Evolutionary conservation across 2,797 vertebrate species (phyloP).

Genomic region (Platyrinchus mystaceus): DNA sequence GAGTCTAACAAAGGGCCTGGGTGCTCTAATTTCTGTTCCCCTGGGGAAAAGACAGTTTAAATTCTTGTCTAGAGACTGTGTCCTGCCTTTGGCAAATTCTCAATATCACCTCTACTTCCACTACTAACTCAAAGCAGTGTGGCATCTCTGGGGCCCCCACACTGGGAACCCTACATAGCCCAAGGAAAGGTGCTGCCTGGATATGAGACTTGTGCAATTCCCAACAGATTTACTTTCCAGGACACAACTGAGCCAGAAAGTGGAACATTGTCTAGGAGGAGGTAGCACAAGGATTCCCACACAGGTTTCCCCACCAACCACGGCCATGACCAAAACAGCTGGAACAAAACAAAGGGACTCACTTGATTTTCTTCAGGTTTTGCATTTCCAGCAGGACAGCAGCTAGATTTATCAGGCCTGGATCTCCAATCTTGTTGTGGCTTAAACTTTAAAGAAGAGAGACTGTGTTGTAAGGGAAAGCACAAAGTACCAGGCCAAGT

Average conservation of each 20-base stretch:
- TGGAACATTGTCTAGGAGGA: not conserved
- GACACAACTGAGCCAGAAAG: not conserved
- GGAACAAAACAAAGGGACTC: conserved; percentile 6
- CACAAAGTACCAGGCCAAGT: not conserved
- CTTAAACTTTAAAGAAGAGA: conserved; percentile 78
- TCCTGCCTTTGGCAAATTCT: not conserved
- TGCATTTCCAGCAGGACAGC: conserved; percentile 74
- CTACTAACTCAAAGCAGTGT: not conserved
- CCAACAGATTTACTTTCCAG: not conserved
- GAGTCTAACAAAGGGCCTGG: not conserved
- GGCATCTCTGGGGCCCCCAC: not conserved
- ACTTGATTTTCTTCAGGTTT: conserved; percentile 82
- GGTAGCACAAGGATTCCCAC: not conserved
- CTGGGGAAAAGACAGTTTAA: not conserved
- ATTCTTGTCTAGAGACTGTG: not conserved
- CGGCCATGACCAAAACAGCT: rapidly evolving
- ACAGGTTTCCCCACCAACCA: not conserved
- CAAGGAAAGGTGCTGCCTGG: not conserved
- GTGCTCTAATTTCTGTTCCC: not conserved
- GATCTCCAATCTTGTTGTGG: conserved; percentile 77
- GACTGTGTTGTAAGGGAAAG: not conserved
- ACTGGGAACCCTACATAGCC: not conserved
- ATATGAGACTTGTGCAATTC: not conserved
- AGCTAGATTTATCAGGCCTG: conserved; percentile 74
- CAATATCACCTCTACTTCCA: not conserved